Conservation (phyloP, 2,888 invertebrate species). For the Iphiclides podalirius region DNA sequence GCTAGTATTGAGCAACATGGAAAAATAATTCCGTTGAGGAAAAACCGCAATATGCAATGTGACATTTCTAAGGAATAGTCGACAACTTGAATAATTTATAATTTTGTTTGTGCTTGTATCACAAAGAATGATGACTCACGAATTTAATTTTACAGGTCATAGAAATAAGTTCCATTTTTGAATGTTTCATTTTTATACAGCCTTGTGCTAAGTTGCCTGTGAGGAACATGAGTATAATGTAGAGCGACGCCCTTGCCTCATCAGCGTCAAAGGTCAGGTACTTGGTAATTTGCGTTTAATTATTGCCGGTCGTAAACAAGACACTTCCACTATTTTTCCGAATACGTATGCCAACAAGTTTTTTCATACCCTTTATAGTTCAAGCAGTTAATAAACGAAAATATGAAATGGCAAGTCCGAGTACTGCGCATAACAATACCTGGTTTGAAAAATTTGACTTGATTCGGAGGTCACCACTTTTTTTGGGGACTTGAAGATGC, state of each 20-base stretch:
- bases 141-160: too few species aligned
- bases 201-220: slow-evolving; percentile 15
- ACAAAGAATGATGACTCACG: too few species aligned
- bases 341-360: background rate
- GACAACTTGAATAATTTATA: slow-evolving; percentile 7
- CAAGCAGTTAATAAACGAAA: too few species aligned
- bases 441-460: too few species aligned
- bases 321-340: slow-evolving; percentile 8
- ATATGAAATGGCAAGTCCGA: too few species aligned
- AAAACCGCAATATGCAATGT: slow-evolving; percentile 17
- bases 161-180: slow-evolving; percentile 1
- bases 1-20: slow-evolving; percentile 3
- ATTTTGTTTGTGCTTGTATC: slow-evolving; percentile 14
- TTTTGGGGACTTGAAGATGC: too few species aligned
- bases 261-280: slow-evolving; percentile 14
- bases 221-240: slow-evolving; percentile 7
- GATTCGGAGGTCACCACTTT: too few species aligned
- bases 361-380: too few species aligned
- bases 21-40: slow-evolving; percentile 9
- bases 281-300: slow-evolving; percentile 16
- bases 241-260: slow-evolving; percentile 18
- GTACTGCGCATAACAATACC: too few species aligned
- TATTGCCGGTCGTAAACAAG: slow-evolving; percentile 12
- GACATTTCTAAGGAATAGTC: slow-evolving; percentile 18
- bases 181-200: background rate